Conservation (phyloP, 2,888 invertebrate species). For the Nymphalis polychloros region DNA sequence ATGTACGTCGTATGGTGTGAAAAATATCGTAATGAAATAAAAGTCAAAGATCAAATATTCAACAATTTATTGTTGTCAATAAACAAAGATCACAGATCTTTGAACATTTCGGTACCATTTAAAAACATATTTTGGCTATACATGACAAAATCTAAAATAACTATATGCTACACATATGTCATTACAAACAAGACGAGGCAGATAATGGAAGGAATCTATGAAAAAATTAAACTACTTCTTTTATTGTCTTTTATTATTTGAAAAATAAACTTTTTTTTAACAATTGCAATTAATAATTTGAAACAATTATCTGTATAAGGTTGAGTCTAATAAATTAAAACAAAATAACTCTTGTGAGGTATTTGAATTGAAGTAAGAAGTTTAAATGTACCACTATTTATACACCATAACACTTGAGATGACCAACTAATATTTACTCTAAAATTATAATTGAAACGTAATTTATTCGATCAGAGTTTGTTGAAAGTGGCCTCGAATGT, state of each 20-base stretch:
- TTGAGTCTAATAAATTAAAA: too few species aligned
- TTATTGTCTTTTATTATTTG: conserved; percentile 7
- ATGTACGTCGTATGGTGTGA: neutral
- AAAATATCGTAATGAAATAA: conserved; percentile 12
- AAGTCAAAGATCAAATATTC: conserved; percentile 48
- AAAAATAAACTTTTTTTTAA: neutral
- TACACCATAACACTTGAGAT: too few species aligned
- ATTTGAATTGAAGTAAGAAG: too few species aligned
- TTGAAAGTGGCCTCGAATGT: conserved; percentile 24
- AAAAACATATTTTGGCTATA: conserved; percentile 43
- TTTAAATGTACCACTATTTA: too few species aligned
- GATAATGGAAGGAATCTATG: neutral
- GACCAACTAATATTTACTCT: conserved; percentile 6
- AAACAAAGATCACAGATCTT: conserved; percentile 76
- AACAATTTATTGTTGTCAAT: conserved; percentile 75
- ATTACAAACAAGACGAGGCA: neutral
- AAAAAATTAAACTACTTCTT: neutral
- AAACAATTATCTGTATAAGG: too few species aligned
- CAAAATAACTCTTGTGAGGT: too few species aligned
- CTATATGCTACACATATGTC: neutral
- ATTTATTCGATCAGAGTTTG: conserved; percentile 40
- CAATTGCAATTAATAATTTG: too few species aligned
- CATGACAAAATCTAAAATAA: neutral
- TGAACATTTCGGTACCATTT: conserved; percentile 54
- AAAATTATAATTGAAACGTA: conserved; percentile 30